Conservation (phyloP, 2,888 invertebrate species). For the Phyto melanocephala region DNA sequence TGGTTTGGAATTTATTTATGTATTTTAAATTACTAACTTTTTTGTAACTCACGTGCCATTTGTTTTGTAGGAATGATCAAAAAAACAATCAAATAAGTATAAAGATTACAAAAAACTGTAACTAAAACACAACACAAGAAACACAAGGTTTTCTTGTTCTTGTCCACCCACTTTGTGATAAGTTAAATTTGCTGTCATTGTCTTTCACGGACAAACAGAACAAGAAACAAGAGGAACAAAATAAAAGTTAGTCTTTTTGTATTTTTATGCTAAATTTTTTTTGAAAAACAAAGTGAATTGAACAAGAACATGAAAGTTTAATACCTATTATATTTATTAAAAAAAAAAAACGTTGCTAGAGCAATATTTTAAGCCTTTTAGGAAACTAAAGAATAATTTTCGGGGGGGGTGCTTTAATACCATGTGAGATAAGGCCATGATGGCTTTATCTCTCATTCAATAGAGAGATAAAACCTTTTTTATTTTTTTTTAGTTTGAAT, state of each 20-base stretch:
- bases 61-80: slow-evolving; percentile 6
- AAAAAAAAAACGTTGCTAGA: too few species aligned
- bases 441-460: too few species aligned
- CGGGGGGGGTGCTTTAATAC: too few species aligned
- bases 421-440: too few species aligned
- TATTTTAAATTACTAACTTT: slow-evolving; percentile 18
- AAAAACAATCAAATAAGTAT: not conserved
- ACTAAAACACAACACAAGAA: slow-evolving; percentile 5
- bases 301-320: slow-evolving; percentile 48
- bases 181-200: slow-evolving; percentile 64
- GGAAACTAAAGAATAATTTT: too few species aligned
- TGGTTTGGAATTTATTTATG: slow-evolving; percentile 59
- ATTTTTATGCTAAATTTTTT: slow-evolving; percentile 48
- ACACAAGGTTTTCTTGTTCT: slow-evolving; percentile 62
- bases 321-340: slow-evolving; percentile 22
- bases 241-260: not conserved
- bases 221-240: not conserved
- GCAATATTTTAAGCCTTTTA: too few species aligned
- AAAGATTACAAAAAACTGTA: slow-evolving; percentile 5
- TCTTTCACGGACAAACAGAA: slow-evolving; percentile 7
- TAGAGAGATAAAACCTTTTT: too few species aligned
- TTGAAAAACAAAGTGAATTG: slow-evolving; percentile 43
- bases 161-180: slow-evolving; percentile 64
- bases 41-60: slow-evolving; percentile 59
- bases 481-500: too few species aligned